Evolutionary conservation across 2,888 invertebrate genomes (phyloP).

Genomic region (Chirona hameri): DNA sequence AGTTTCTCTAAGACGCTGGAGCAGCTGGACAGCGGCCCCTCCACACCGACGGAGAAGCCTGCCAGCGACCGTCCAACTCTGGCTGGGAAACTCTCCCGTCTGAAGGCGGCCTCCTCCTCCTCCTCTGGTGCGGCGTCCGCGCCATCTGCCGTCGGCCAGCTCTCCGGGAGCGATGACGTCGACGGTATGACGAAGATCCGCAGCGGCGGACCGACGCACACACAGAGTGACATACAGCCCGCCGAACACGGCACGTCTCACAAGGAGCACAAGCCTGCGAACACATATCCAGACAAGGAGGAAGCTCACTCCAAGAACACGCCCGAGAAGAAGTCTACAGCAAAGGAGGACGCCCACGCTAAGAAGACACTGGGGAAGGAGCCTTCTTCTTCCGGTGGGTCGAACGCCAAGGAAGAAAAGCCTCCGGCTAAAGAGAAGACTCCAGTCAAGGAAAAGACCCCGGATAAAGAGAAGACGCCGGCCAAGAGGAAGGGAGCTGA

Average conservation of each 20-base stretch:
- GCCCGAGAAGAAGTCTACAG: no score
- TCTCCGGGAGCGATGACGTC: not conserved
- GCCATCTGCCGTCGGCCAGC: not conserved
- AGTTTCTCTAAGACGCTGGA: not conserved
- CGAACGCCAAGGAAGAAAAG: not conserved
- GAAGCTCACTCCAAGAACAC: not conserved
- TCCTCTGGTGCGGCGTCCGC: not conserved
- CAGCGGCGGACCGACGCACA: not conserved
- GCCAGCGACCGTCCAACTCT: not conserved
- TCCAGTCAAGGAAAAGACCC: not conserved
- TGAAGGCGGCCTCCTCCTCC: not conserved
- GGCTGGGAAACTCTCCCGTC: not conserved
- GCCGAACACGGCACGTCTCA: not conserved
- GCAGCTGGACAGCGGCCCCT: not conserved
- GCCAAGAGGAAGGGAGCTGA: not conserved
- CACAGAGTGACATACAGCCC: no score
- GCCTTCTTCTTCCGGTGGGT: no score
- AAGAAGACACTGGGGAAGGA: no score
- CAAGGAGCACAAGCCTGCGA: not conserved
- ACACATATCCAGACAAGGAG: not conserved
- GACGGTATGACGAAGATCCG: not conserved
- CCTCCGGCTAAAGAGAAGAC: not conserved
- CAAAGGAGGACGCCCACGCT: no score
- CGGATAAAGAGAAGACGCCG: not conserved
- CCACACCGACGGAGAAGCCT: not conserved